Evolutionary conservation across 2,113 vertebrate species (phyloP).

Genomic region (Perca fluviatilis): DNA sequence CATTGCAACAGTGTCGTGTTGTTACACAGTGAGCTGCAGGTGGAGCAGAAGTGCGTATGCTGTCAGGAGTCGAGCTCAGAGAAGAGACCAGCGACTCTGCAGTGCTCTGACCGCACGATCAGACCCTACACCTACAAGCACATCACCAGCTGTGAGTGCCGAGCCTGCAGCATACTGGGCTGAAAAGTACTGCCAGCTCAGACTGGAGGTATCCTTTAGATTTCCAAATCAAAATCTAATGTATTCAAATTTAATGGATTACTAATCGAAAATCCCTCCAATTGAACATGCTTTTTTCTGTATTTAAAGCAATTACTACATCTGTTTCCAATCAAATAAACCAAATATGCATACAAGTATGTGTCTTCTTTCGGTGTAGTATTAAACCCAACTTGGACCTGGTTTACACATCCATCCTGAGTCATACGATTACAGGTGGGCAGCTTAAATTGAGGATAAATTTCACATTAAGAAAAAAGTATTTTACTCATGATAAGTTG

Average conservation of each 20-base stretch:
- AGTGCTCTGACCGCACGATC: constrained; percentile 33
- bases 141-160: constrained; percentile 62
- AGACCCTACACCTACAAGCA: constrained; percentile 43
- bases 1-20: constrained; percentile 32
- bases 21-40: constrained; percentile 25
- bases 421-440: too few relatives aligned
- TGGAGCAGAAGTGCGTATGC: constrained; percentile 33
- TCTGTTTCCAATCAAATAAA: constrained; percentile 41
- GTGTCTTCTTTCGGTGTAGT: background rate
- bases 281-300: background rate
- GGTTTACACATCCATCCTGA: too few relatives aligned
- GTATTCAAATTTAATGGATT: background rate
- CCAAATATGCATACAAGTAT: background rate
- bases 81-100: constrained; percentile 20
- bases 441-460: too few relatives aligned
- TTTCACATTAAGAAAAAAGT: too few relatives aligned
- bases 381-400: background rate
- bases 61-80: constrained; percentile 43
- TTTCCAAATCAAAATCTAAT: background rate
- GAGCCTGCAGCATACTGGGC: background rate
- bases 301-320: background rate
- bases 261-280: background rate
- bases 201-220: background rate
- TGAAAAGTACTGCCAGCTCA: background rate
- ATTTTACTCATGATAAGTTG: too few relatives aligned